These are phyloP conservation scores for Magallana angulata DNA, from an alignment of 1,140 invertebrate genomes.

Conservation along the genomic window DNA sequence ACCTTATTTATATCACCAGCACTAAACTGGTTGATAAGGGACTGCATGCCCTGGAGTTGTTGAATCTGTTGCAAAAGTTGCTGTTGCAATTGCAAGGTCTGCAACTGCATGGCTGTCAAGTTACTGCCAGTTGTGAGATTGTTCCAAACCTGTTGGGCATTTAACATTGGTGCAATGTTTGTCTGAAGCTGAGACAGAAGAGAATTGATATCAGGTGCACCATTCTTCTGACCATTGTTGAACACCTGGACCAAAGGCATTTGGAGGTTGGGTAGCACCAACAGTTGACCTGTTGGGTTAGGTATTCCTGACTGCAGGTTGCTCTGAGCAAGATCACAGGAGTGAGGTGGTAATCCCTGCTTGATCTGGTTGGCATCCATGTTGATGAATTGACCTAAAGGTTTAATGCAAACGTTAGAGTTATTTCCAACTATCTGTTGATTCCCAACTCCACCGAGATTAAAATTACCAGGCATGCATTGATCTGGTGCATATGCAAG, in stretches of 20 bases:
- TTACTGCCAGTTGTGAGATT: conserved; percentile 57
- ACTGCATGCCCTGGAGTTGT: conserved; percentile 72
- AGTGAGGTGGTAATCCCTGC: conserved; percentile 33
- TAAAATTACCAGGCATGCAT: conserved; percentile 30
- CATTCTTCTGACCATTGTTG: conserved; percentile 41
- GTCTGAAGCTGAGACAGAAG: conserved; percentile 53
- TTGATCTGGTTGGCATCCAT: conserved; percentile 42
- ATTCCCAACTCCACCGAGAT: conserved; percentile 8
- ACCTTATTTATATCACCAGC: neutral
- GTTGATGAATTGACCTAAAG: conserved; percentile 1
- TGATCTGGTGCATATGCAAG: conserved; percentile 19
- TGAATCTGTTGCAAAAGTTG: conserved; percentile 70
- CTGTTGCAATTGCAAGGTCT: conserved; percentile 70
- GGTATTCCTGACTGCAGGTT: neutral
- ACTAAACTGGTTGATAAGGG: conserved; percentile 68
- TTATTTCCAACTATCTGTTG: conserved; percentile 22
- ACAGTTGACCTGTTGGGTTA: conserved; percentile 43
- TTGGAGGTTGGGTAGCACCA: conserved; percentile 60
- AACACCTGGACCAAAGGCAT: conserved; percentile 64
- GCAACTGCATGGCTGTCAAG: conserved; percentile 69
- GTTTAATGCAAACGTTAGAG: conserved; percentile 22
- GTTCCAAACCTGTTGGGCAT: conserved; percentile 67
- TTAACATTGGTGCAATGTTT: conserved; percentile 56
- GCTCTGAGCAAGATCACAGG: conserved; percentile 39
- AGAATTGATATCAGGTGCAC: conserved; percentile 33